Percentiles rank a stretch among this genome's conserved stretches.
These are phyloP conservation scores for Margarornis squamiger DNA, from an alignment of 2,797 vertebrate genomes.

Conservation along the genomic window DNA sequence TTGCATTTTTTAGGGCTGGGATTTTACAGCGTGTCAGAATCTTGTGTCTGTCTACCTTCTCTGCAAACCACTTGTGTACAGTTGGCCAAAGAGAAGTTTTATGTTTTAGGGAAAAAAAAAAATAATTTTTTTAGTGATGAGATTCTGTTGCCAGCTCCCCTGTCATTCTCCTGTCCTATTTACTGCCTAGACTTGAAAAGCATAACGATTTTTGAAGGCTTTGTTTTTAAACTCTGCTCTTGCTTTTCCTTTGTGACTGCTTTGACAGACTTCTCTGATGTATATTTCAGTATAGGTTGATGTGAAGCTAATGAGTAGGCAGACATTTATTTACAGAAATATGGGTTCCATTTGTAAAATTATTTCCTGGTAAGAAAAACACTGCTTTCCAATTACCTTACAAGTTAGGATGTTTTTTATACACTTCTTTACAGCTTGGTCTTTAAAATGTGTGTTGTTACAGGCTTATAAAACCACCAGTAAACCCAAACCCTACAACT, in stretches of 20 bases:
- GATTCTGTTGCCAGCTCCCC: not conserved
- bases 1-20: not conserved
- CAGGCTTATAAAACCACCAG: not conserved
- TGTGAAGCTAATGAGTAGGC: conserved; percentile 47
- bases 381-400: conserved; percentile 24
- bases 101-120: not conserved
- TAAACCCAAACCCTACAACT: not conserved
- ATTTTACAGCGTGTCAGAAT: conserved; percentile 7
- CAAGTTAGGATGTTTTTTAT: not conserved
- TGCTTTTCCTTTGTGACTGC: conserved; percentile 48
- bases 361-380: conserved; percentile 29
- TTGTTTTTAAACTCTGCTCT: conserved; percentile 60
- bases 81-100: conserved; percentile 27
- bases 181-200: conserved; percentile 42
- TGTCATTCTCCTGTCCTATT: conserved; percentile 59
- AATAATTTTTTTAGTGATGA: not conserved
- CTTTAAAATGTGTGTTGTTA: not conserved
- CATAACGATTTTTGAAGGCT: conserved; percentile 46
- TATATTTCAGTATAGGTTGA: conserved; percentile 59
- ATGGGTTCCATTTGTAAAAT: conserved; percentile 38
- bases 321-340: conserved; percentile 53
- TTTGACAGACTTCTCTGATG: conserved; percentile 59
- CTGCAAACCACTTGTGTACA: conserved; percentile 13
- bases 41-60: not conserved
- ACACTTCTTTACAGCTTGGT: conserved; percentile 29